A percentile compares a stretch with the other conserved stretches of the same genome.
phyloP scores from a whole-genome alignment of 2,113 vertebrate species.

The Nibea albiflora region DNA sequence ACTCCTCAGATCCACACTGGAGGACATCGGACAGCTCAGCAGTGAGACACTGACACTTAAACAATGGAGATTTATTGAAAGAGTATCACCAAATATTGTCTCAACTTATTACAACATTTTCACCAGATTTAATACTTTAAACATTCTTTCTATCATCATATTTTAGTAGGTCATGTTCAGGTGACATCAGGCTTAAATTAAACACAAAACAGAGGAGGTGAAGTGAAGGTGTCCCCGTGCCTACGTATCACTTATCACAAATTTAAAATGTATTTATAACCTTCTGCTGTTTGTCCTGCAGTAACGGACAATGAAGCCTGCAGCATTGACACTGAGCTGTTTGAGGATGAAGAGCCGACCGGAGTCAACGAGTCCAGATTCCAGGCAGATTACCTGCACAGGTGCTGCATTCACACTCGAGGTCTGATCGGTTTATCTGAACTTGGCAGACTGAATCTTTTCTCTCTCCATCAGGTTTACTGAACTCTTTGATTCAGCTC shows the following conservation, averaged over 20 bases:
- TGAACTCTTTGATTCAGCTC: slow-evolving; percentile 80
- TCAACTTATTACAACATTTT: not conserved
- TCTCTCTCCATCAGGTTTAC: slow-evolving; percentile 75
- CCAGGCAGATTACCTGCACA: slow-evolving; percentile 79
- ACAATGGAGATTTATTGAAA: no score
- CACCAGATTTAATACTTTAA: not conserved
- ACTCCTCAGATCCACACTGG: slow-evolving; percentile 47
- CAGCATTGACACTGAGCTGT: slow-evolving; percentile 49
- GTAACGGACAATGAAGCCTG: slow-evolving; percentile 39
- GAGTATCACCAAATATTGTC: not conserved
- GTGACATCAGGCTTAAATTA: not conserved
- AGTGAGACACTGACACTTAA: slow-evolving; percentile 47
- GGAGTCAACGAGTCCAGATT: slow-evolving; percentile 70
- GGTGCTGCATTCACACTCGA: slow-evolving; percentile 57
- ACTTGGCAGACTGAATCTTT: not conserved
- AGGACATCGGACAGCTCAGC: slow-evolving; percentile 37
- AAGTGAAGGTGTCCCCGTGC: not conserved
- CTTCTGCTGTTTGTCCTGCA: slow-evolving; percentile 7
- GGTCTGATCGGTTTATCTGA: not conserved
- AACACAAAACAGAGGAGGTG: not conserved
- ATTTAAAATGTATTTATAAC: not conserved
- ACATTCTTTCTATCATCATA: not conserved
- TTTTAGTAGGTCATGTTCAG: not conserved
- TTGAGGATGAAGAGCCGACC: slow-evolving; percentile 74
- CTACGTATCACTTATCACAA: not conserved